Evolutionary conservation across 2,888 invertebrate genomes (phyloP), one percentile per base, ranked within the genome.

Genomic region (Drosophila mayaguana): DNA sequence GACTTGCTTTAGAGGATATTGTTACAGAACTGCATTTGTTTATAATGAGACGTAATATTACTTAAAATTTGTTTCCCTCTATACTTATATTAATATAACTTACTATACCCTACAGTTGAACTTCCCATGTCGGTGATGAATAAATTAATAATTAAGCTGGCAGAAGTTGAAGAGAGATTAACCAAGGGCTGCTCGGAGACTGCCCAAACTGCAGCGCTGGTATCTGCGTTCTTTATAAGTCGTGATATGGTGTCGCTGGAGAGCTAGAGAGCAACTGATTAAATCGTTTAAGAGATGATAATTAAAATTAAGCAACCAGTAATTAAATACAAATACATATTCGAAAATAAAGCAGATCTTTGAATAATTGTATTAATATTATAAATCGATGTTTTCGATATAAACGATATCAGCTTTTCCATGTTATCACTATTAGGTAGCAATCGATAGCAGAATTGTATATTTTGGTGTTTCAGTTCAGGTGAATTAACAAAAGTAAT

Each of bases 1-100:
- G 99, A 5, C 94, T 99, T 69, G 98, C 99, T 0, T 94, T 99
- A 32, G 96, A 96, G 75, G 99, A 99, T 91, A 98, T 99, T 82
- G 92, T 99, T 54, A 96, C 98, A 0, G 98, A 99, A 93, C 94
- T 99, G 16, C 98, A 99, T 92, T 93, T 94, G 6, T 96, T 96
- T 88, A 95, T 99, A 54, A 97, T 97, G 93, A 95, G 97, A 95
- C 95, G 98, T 98, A 94, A 94, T 95, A 94, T 18, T 50, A 42
- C 6, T 11, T 40, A 1, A 22, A 9, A 32, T 1, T 14, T 22
- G 16, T 11, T 20, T 2, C 16, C 16, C 7, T 9, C n/a, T 34
- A 20, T 18, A 8, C 32, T 20, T 4, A 7, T 18, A 16, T 16
- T 53, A 53, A 22, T 11, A 4, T 8, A n/a, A n/a, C 9, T 25